Conservation (phyloP, 1,140 invertebrate genomes). For the Zophobas atratus region DNA sequence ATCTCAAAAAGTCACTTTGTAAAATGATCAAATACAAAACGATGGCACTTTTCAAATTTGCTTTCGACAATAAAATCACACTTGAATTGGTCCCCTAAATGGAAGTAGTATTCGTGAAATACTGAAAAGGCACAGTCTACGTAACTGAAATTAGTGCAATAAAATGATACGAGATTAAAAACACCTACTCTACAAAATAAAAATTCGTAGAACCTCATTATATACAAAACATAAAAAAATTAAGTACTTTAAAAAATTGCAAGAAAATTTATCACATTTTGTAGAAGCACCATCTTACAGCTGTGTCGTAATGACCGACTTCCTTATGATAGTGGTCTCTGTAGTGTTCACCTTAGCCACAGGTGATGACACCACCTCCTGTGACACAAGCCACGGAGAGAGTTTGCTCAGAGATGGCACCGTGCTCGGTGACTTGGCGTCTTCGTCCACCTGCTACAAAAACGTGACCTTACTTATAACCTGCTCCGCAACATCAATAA, state of each 20-base stretch:
- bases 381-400: conserved; percentile 86
- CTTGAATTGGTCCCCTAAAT: conserved; percentile 19
- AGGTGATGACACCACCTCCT: conserved; percentile 72
- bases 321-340: conserved; percentile 81
- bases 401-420: conserved; percentile 71
- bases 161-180: conserved; percentile 20
- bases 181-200: conserved; percentile 7
- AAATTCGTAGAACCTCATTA: conserved; percentile 21
- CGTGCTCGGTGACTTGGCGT: conserved; percentile 58
- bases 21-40: background rate
- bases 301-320: conserved; percentile 89
- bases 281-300: conserved; percentile 70
- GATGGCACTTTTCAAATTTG: conserved; percentile 28
- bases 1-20: conserved; percentile 8
- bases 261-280: conserved; percentile 34
- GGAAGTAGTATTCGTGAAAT: conserved; percentile 18
- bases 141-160: conserved; percentile 15
- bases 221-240: conserved; percentile 34
- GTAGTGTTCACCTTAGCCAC: conserved; percentile 77
- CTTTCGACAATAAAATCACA: conserved; percentile 12
- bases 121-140: conserved; percentile 36
- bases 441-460: conserved; percentile 37
- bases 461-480: conserved; percentile 56
- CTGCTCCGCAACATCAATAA: conserved; percentile 67
- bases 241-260: conserved; percentile 44